Percentiles rank a stretch among this genome's conserved stretches.
Evolutionary conservation across 2,888 invertebrate genomes (phyloP).

Genomic region (Epinotia nisella): DNA sequence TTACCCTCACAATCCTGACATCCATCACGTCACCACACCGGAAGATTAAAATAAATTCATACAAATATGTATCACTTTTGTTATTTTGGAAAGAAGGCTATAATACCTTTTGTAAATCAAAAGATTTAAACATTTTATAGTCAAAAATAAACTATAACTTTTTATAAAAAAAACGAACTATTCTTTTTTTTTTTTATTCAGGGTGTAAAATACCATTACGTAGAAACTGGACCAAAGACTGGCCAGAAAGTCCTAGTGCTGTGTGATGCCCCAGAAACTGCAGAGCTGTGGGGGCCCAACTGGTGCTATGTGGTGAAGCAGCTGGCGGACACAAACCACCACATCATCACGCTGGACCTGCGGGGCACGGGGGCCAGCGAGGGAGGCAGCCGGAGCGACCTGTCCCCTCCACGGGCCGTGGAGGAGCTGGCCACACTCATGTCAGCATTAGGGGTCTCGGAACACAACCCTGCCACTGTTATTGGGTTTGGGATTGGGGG

Average conservation of each 20-base stretch:
- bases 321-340: conserved; percentile 67
- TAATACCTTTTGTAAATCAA: too few relatives aligned
- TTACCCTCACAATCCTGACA: too few relatives aligned
- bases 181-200: conserved; percentile 52
- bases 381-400: conserved; percentile 65
- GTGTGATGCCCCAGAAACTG: conserved; percentile 74
- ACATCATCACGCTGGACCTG: conserved; percentile 74
- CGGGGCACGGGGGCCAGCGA: conserved; percentile 78
- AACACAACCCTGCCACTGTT: conserved; percentile 66
- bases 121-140: too few relatives aligned
- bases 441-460: conserved; percentile 69
- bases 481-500: conserved; percentile 80
- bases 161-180: not conserved
- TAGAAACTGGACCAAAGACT: conserved; percentile 73
- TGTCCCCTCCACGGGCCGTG: conserved; percentile 72
- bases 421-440: conserved; percentile 70
- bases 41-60: too few relatives aligned
- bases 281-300: conserved; percentile 68
- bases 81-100: too few relatives aligned
- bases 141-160: too few relatives aligned
- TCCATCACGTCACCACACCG: too few relatives aligned
- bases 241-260: conserved; percentile 71
- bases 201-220: conserved; percentile 81
- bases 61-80: too few relatives aligned
- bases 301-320: conserved; percentile 68